phyloP scores from a whole-genome alignment of 1,140 invertebrate genomes.

The Drosophila pandora region DNA sequence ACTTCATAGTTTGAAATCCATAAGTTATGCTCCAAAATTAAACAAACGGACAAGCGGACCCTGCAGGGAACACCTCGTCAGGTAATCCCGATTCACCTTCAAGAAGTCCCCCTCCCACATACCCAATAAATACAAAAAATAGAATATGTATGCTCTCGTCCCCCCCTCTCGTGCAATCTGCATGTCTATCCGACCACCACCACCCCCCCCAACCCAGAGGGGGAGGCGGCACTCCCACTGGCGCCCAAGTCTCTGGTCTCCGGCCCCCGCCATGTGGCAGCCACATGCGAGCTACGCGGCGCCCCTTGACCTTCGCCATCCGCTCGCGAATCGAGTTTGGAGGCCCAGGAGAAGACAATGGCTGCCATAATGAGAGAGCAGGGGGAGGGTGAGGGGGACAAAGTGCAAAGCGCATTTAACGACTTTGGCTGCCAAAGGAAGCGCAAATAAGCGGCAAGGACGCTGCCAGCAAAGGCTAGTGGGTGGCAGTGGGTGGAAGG shows the following conservation, averaged over 20 bases:
- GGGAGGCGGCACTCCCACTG: not conserved
- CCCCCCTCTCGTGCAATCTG: too few species aligned
- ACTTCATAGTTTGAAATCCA: too few species aligned
- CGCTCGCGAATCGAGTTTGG: slow-evolving; percentile 51
- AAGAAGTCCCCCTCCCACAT: too few species aligned
- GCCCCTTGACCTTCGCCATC: slow-evolving; percentile 42
- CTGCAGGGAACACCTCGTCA: too few species aligned
- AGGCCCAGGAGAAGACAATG: slow-evolving; percentile 60
- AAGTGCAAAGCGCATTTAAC: slow-evolving; percentile 60
- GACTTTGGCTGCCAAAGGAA: slow-evolving; percentile 45
- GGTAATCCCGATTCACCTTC: too few species aligned
- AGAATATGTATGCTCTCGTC: not conserved
- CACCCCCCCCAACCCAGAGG: too few species aligned
- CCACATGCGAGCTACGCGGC: slow-evolving; percentile 25
- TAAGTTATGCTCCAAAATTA: too few species aligned
- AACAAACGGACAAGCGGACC: too few species aligned
- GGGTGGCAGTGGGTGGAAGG: not conserved
- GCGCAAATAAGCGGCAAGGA: slow-evolving; percentile 71
- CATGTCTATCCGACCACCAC: too few species aligned
- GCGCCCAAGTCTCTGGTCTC: too few species aligned
- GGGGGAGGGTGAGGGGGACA: slow-evolving; percentile 6
- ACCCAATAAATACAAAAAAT: too few species aligned
- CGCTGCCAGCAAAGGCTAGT: slow-evolving; percentile 40
- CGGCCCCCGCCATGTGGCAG: slow-evolving; percentile 13
- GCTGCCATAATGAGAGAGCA: slow-evolving; percentile 44